Conservation (phyloP, 2,797 vertebrate genomes). For the Enteromius afrohamiltoni region DNA sequence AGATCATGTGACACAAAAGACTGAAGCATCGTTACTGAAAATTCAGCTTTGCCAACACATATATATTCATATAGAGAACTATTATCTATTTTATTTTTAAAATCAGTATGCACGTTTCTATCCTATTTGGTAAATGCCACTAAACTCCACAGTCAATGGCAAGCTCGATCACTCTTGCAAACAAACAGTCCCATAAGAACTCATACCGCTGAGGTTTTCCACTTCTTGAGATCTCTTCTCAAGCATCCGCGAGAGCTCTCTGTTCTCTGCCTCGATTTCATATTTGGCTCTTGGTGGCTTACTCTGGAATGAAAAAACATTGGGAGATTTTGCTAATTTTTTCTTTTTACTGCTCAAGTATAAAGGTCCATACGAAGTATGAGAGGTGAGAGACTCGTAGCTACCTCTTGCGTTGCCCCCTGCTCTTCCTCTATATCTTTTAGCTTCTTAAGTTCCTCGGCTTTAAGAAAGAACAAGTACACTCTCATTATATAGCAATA, state of each 20-base stretch:
- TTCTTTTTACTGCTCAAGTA: not conserved
- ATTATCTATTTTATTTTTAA: not conserved
- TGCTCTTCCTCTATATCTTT: slow-evolving; percentile 77
- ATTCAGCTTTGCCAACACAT: not conserved
- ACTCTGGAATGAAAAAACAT: slow-evolving; percentile 72
- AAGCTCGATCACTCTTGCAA: slow-evolving; percentile 6
- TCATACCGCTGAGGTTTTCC: slow-evolving; percentile 89
- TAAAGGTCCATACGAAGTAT: not conserved
- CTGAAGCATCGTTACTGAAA: not conserved
- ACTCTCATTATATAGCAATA: not conserved
- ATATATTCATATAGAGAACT: not conserved
- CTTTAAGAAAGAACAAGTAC: slow-evolving; percentile 62
- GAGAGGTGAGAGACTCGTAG: not conserved
- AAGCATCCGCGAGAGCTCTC: slow-evolving; percentile 88
- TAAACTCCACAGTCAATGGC: slow-evolving; percentile 10
- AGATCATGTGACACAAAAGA: not conserved
- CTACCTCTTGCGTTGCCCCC: slow-evolving; percentile 77
- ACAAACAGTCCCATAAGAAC: not conserved
- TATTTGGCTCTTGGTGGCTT: slow-evolving; percentile 86
- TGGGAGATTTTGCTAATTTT: not conserved
- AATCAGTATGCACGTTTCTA: not conserved
- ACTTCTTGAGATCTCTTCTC: slow-evolving; percentile 91
- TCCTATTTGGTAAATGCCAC: not conserved
- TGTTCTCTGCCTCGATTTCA: slow-evolving; percentile 92
- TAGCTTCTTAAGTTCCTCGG: slow-evolving; percentile 75